Conservation (phyloP, 2,113 vertebrate genomes). For the Hypocryptadius cinnamomeus region DNA sequence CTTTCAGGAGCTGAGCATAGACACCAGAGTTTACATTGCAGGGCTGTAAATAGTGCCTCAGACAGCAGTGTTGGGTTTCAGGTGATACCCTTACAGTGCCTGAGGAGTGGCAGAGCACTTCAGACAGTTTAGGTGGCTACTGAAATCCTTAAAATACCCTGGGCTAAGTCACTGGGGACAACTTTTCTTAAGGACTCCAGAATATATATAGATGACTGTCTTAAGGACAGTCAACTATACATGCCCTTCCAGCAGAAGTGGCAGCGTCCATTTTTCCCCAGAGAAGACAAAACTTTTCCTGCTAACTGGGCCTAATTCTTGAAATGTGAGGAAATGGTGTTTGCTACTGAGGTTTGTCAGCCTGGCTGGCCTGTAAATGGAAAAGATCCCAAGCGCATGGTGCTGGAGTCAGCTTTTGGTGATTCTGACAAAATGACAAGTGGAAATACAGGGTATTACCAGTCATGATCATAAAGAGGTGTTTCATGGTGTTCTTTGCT, state of each 20-base stretch:
- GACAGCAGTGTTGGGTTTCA: background rate
- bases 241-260: background rate
- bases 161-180: background rate
- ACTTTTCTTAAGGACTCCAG: background rate
- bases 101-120: background rate
- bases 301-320: background rate
- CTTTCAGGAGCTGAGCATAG: background rate
- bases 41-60: background rate
- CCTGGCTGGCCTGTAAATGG: background rate
- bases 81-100: background rate
- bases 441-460: background rate
- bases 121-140: background rate
- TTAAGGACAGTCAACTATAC: accelerated
- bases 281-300: background rate
- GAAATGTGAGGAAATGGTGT: background rate
- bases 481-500: background rate
- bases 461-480: background rate
- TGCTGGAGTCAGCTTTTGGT: background rate
- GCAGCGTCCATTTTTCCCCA: background rate
- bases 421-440: background rate
- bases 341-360: background rate
- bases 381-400: background rate
- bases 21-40: background rate
- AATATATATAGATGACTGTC: background rate
- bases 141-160: background rate